Percentiles rank a stretch among this genome's conserved stretches.
These are phyloP conservation scores for Diplolepis rosae DNA, from an alignment of 2,888 invertebrate species.

Conservation along the genomic window DNA sequence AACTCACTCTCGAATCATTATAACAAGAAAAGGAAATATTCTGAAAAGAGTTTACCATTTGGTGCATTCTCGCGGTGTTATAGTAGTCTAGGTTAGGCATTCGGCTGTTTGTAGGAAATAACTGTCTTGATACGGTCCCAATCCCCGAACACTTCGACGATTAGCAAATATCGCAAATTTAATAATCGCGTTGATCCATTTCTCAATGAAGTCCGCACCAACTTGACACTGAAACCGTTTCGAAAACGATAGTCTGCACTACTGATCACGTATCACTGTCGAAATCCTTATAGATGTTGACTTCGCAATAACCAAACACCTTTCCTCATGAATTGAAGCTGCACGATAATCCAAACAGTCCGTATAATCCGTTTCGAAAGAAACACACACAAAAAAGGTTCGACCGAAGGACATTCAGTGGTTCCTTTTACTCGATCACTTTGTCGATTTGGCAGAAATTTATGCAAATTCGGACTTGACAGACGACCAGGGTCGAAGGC, in stretches of 20 bases:
- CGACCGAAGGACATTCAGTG: not conserved
- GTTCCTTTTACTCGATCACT: not conserved
- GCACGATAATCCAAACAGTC: not conserved
- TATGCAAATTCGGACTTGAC: conserved; percentile 35
- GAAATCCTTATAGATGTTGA: not conserved
- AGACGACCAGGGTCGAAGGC: conserved; percentile 22
- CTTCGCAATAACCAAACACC: not conserved
- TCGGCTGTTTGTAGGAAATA: conserved; percentile 48
- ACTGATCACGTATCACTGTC: conserved; percentile 6
- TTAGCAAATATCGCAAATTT: not conserved
- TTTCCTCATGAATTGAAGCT: not conserved
- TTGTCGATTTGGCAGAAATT: not conserved
- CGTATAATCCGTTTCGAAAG: not conserved
- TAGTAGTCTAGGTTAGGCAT: conserved; percentile 73
- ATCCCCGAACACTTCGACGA: not conserved
- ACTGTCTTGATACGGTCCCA: conserved; percentile 1
- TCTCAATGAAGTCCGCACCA: conserved; percentile 2
- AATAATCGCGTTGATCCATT: conserved; percentile 10
- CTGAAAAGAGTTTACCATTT: conserved; percentile 69
- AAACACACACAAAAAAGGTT: not conserved
- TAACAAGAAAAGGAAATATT: conserved; percentile 24
- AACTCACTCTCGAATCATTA: too few species aligned
- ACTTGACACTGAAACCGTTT: not conserved
- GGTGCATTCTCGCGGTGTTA: conserved; percentile 72
- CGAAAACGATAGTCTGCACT: not conserved